These are phyloP conservation scores for Psilanteris sp. DNA, from an alignment of 1,140 invertebrate genomes.

Conservation along the genomic window DNA sequence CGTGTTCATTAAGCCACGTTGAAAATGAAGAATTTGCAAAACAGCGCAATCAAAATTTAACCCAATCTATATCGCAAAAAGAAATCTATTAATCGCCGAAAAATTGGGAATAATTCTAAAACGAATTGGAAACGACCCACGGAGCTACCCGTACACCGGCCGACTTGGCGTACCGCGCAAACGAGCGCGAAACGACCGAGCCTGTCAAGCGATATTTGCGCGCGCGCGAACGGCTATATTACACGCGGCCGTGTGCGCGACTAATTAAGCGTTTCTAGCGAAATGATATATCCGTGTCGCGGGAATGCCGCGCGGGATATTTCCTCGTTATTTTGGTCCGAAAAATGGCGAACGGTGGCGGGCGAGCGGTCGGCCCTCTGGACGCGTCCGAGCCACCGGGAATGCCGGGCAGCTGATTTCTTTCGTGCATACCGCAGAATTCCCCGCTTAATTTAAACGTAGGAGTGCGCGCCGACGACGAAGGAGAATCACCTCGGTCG, in stretches of 20 bases:
- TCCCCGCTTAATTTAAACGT: conserved; percentile 79
- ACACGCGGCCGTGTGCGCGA: conserved; percentile 30
- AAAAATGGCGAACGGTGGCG: conserved; percentile 74
- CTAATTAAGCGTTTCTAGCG: conserved; percentile 46
- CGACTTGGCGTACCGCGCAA: no score
- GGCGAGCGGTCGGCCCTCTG: conserved; percentile 67
- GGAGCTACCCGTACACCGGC: no score
- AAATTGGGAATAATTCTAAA: no score
- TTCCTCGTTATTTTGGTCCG: conserved; percentile 67
- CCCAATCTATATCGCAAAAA: no score
- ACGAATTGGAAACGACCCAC: no score
- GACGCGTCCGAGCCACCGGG: conserved; percentile 73
- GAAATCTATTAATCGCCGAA: no score
- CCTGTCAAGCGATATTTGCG: background rate
- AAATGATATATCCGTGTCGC: conserved; percentile 11
- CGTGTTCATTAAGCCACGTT: no score
- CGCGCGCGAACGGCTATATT: background rate
- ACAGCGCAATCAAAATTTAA: no score
- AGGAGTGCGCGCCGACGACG: conserved; percentile 62
- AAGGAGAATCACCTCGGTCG: conserved; percentile 68
- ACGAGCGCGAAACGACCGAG: no score
- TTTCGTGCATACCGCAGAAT: conserved; percentile 75
- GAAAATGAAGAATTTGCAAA: no score
- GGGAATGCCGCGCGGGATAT: conserved; percentile 22
- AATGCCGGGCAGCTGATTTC: conserved; percentile 72